Conservation (phyloP, 2,888 invertebrate genomes). For the Lithosia quadra region DNA sequence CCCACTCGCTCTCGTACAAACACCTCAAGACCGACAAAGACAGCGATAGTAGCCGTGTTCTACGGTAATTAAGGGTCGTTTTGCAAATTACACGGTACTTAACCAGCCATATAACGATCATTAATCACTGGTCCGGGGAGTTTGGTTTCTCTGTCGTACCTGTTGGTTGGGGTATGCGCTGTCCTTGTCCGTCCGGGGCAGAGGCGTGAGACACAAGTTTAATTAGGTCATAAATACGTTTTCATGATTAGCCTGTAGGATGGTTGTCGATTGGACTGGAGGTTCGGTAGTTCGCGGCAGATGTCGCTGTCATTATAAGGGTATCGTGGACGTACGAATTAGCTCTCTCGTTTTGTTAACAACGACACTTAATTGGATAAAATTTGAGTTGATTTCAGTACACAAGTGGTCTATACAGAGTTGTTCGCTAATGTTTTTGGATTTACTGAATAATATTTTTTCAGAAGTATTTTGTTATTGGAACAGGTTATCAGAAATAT, state of each 20-base stretch:
- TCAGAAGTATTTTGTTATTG: neutral
- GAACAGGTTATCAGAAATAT: neutral
- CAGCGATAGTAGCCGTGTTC: conserved; percentile 81
- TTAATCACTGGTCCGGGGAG: conserved; percentile 87
- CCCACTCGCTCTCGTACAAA: conserved; percentile 62
- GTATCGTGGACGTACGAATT: conserved; percentile 56
- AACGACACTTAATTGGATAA: conserved; percentile 51
- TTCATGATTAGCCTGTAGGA: conserved; percentile 81
- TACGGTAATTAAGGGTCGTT: conserved; percentile 90
- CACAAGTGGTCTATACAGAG: neutral
- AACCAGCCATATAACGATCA: conserved; percentile 90
- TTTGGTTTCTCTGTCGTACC: conserved; percentile 65
- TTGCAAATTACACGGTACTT: conserved; percentile 93
- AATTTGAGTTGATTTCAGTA: conserved; percentile 39
- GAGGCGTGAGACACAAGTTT: conserved; percentile 80
- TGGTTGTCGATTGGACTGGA: conserved; percentile 60
- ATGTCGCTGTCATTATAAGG: conserved; percentile 69
- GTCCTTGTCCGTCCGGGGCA: conserved; percentile 63
- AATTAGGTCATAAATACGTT: conserved; percentile 87
- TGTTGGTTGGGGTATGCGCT: conserved; percentile 35
- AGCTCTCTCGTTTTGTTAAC: conserved; percentile 59
- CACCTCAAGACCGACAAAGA: conserved; percentile 68
- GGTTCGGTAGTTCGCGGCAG: conserved; percentile 65
- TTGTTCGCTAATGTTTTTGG: neutral
- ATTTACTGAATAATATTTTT: neutral